Percentiles rank a stretch among this genome's conserved stretches.
These are phyloP conservation scores for Hippocampus barbouri DNA, from an alignment of 2,113 vertebrate genomes.

Conservation along the genomic window DNA sequence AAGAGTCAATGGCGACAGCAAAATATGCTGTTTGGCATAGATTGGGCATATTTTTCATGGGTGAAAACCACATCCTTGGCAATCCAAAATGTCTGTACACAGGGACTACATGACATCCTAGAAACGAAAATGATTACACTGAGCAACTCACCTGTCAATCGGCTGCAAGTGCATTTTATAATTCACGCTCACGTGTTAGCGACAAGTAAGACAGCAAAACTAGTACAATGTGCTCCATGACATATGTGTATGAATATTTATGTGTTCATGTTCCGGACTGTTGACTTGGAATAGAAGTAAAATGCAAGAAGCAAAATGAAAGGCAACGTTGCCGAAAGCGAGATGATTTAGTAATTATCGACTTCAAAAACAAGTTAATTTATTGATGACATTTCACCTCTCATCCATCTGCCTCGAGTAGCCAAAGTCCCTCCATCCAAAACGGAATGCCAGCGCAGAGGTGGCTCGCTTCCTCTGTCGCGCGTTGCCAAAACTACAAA, in stretches of 20 bases:
- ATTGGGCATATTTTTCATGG: too few species aligned
- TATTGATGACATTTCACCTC: neutral
- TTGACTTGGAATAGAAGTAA: neutral
- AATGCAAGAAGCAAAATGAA: neutral
- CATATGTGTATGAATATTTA: slow-evolving; percentile 23
- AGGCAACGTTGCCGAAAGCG: neutral
- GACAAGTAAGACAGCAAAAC: neutral
- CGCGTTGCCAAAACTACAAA: neutral
- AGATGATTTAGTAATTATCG: neutral
- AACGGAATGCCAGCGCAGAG: neutral
- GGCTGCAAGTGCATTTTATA: neutral
- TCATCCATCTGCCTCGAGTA: neutral
- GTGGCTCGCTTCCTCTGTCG: neutral
- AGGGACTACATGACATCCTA: too few species aligned
- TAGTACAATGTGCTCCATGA: neutral
- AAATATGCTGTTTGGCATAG: neutral
- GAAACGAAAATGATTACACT: neutral
- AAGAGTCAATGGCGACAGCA: neutral
- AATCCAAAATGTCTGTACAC: too few species aligned
- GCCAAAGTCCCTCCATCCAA: neutral
- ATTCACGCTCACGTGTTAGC: neutral
- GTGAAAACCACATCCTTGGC: neutral
- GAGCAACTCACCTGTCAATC: neutral
- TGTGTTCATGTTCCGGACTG: neutral
- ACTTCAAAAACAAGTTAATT: neutral